Conservation (phyloP, 2,797 vertebrate genomes). For the Falco rusticolus region DNA sequence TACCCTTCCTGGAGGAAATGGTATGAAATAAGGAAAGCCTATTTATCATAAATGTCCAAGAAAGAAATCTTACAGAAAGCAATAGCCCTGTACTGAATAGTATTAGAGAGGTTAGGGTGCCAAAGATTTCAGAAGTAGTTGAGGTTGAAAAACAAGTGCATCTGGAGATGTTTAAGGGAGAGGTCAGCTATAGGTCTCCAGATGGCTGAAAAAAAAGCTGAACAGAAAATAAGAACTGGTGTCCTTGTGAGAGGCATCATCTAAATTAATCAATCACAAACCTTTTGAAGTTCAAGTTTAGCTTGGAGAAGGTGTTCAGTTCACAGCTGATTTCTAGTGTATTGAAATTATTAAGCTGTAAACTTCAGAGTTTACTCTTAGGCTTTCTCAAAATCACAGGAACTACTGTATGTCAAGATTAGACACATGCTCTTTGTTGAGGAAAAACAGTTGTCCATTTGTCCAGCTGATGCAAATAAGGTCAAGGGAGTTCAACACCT, state of each 20-base stretch:
- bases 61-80: not conserved
- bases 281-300: not conserved
- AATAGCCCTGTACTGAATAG: not conserved
- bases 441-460: not conserved
- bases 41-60: not conserved
- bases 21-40: not conserved
- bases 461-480: not conserved
- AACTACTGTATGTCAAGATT: not conserved
- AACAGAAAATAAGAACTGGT: not conserved
- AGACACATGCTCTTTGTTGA: not conserved
- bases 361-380: not conserved
- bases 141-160: not conserved
- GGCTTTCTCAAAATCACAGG: not conserved
- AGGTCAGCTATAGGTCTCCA: not conserved
- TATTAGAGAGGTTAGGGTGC: not conserved
- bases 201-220: not conserved
- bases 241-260: not conserved
- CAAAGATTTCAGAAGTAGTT: not conserved
- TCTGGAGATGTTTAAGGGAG: not conserved
- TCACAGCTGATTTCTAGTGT: not conserved
- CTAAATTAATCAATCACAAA: not conserved
- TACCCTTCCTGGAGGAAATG: not conserved
- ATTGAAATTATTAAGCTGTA: not conserved
- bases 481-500: constrained; percentile 37
- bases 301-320: not conserved